Evolutionary conservation across 1,140 invertebrate species (phyloP).

Genomic region (Sitobion miscanthi): DNA sequence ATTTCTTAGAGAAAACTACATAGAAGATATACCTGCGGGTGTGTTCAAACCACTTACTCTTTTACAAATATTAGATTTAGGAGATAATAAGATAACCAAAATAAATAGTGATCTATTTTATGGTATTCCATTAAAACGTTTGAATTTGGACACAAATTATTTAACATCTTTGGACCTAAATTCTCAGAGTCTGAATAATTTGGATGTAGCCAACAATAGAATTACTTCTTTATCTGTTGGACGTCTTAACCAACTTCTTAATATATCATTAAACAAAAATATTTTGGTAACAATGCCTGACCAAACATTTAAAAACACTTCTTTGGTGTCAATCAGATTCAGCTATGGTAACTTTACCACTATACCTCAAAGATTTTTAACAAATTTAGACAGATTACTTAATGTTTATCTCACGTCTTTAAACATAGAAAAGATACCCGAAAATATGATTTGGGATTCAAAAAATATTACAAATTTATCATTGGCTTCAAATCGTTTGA

Average conservation of each 20-base stretch:
- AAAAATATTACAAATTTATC: conserved; percentile 66
- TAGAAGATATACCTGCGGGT: conserved; percentile 3
- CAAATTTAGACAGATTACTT: background rate
- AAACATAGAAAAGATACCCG: conserved; percentile 64
- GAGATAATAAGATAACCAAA: conserved; percentile 18
- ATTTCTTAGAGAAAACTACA: background rate
- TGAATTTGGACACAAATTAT: conserved; percentile 38
- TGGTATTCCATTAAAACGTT: conserved; percentile 40
- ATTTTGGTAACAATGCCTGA: conserved; percentile 9
- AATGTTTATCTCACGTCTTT: background rate
- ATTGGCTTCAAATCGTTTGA: conserved; percentile 67
- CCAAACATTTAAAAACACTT: conserved; percentile 64
- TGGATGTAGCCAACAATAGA: conserved; percentile 37
- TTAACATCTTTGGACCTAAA: conserved; percentile 39
- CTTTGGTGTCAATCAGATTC: conserved; percentile 65
- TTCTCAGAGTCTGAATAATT: conserved; percentile 40
- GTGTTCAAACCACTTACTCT: conserved; percentile 4
- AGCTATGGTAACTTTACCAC: conserved; percentile 66
- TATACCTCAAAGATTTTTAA: conserved; percentile 63
- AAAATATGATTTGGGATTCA: conserved; percentile 68
- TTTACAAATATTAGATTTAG: conserved; percentile 49
- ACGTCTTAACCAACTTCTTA: conserved; percentile 7
- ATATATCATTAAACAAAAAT: conserved; percentile 39
- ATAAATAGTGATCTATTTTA: conserved; percentile 34
- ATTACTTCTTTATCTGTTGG: background rate